Evolutionary conservation across 2,888 invertebrate species (phyloP), one percentile per base, ranked within the genome.

Genomic region (Pegoplata infirma): DNA sequence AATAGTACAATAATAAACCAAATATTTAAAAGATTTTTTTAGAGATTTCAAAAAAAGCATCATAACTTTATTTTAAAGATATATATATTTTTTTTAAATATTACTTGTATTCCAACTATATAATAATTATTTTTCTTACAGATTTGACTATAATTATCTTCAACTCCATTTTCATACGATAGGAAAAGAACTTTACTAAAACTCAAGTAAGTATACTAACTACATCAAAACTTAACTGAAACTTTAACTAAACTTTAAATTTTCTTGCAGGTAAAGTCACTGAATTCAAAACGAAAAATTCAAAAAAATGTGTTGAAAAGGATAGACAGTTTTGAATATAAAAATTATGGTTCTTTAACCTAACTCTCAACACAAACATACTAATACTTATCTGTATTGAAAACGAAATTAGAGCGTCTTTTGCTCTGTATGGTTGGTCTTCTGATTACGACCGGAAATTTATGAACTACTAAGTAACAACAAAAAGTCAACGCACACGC

Each of bases 361-460:
- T 44, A 19, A 12, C 63, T 53, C 25, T 7, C 19, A 61, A 51
- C 17, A 49, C 17, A 69, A 56, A 40, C 12, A 40, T 40, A n/a
- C 36, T 40, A 40, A 32, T 66, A 69, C 46, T 78, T 66, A 78
- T 74, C 69, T 55, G 19, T 66, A 61, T 47, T 73, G 7, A 44
- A 36, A 32, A 51, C 66, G 61, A 80, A 80, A 80, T 63, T 81
- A 71, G 79, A 73, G 66, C 79, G 71, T 71, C 55, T 79, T 77
- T 72, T 59, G 76, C 64, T 56, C 71, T 74, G 58, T 67, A 63
- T 63, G 53, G 36, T 21, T 53, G 28, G 78, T 66, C 56, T 44
- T 72, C 32, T 76, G 82, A 80, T 82, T 82, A 81, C 76, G 81
- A 82, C 82, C 83, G 82, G 82, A 83, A 83, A 80, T 67, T 76